phyloP scores from a whole-genome alignment of 1,140 invertebrate species.

The Phortica variegata region DNA sequence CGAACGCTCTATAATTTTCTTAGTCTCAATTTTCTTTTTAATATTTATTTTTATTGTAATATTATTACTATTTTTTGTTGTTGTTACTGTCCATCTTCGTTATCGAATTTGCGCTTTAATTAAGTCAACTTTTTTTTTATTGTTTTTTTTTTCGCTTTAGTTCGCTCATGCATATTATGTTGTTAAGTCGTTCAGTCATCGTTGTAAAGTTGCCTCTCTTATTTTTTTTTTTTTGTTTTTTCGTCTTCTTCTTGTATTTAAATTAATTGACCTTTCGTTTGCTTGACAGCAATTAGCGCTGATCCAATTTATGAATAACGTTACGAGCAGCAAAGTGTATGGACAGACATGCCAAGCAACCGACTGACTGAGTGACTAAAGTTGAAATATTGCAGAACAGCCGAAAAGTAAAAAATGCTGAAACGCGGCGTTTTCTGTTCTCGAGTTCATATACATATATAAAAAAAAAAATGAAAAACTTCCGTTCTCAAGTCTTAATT shows the following conservation, averaged over 20 bases:
- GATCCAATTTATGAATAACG: conserved; percentile 36
- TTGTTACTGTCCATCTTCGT: neutral
- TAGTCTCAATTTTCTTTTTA: too few species aligned
- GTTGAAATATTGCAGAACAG: too few species aligned
- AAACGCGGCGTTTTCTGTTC: too few species aligned
- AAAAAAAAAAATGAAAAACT: conserved; percentile 14
- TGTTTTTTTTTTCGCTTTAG: neutral
- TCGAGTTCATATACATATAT: conserved; percentile 3
- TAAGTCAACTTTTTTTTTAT: conserved; percentile 17
- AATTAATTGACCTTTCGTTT: conserved; percentile 46
- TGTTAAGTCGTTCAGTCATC: too few species aligned
- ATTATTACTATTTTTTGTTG: too few species aligned
- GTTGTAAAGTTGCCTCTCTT: neutral
- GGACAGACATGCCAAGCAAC: too few species aligned
- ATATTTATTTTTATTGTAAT: too few species aligned
- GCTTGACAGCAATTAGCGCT: conserved; percentile 44
- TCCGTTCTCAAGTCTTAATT: conserved; percentile 8
- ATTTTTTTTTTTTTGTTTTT: conserved; percentile 9
- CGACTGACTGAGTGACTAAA: too few species aligned
- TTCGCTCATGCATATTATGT: too few species aligned
- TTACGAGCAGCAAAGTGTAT: too few species aligned
- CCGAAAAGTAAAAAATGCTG: too few species aligned
- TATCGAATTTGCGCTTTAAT: conserved; percentile 23
- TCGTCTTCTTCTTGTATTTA: conserved; percentile 41
- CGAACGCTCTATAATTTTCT: too few species aligned